A percentile compares a stretch with the other conserved stretches of the same genome.
Conservation (phyloP, 2,113 vertebrate genomes). For the Naja naja region DNA sequence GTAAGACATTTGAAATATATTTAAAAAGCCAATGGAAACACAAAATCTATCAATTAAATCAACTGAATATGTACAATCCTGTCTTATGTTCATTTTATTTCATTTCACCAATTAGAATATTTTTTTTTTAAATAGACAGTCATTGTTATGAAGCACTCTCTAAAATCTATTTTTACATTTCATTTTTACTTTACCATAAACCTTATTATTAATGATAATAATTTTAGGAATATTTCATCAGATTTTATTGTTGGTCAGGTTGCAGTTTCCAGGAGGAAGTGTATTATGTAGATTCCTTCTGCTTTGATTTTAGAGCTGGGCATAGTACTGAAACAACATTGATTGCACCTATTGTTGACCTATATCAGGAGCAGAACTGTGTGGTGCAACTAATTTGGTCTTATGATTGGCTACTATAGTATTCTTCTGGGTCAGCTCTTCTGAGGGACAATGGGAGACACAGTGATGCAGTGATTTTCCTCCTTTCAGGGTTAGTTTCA, state of each 20-base stretch:
- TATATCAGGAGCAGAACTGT: background rate
- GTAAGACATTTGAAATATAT: background rate
- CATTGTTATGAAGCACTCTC: background rate
- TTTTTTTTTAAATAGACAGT: background rate
- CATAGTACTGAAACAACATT: background rate
- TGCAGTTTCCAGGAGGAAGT: background rate
- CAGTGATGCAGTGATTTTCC: background rate
- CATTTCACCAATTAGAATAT: slow-evolving; percentile 6
- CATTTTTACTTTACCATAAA: background rate
- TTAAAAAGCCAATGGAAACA: slow-evolving; percentile 17
- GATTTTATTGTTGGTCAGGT: background rate
- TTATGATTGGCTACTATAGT: background rate
- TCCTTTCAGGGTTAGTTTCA: background rate
- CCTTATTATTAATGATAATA: background rate
- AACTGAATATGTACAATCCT: background rate
- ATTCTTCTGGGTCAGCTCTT: background rate
- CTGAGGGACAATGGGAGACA: background rate
- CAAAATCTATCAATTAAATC: slow-evolving; percentile 3
- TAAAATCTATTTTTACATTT: background rate
- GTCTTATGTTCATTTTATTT: background rate
- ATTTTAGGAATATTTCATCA: background rate
- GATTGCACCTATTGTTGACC: background rate
- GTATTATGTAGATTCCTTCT: background rate
- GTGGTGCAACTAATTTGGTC: background rate
- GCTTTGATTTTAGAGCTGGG: background rate